Evolutionary conservation across 2,888 invertebrate species (phyloP), one percentile per base, ranked within the genome.

Genomic region (Cyclophora punctaria): DNA sequence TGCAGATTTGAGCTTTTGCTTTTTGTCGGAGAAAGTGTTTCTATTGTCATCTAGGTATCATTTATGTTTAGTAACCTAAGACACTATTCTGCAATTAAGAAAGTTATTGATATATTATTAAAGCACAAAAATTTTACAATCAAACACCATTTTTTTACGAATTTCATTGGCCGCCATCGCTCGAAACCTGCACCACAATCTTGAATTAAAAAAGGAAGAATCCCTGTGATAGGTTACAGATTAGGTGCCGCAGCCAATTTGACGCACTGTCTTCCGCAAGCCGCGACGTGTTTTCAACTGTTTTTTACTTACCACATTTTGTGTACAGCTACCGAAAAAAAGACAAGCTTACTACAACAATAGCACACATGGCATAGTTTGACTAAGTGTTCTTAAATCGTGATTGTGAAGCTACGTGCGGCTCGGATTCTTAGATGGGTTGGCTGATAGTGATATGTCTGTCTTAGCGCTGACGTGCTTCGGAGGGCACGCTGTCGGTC

Each of bases 151-250:
- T 3, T 40, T 45, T 52, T 49, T 7, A n/a, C 6, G 3, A 41
- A 20, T 45, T 35, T 20, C 20, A 20, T 35, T 34, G 2, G 34
- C 5, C 56, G 54, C 52, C n/a, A n/a, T 0, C 55, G 57, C 64
- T 59, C 48, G 3, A 62, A 35, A 56, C 59, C 76, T 77, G 58
- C 4, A 55, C 73, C 76, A 64, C 52, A 61, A 49, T 46, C 64
- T 61, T 56, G 64, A 66, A 77, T 80, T 78, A 82, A 83, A 84
- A 84, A 85, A 84, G 73, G 68, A 20, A 76, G 75, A 77, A 75
- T 80, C 74, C 73, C 78, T 79, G 74, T 77, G 84, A 87, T 86
- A 86, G 84, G 78, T 86, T 84, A 81, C 86, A 84, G 86, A 87
- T 87, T 86, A 86, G 80, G 78, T 71, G 70, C 34, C 71, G 79